Evolutionary conservation across 2,888 invertebrate genomes (phyloP).

Genomic region (Ommatoiulus sabulosus): DNA sequence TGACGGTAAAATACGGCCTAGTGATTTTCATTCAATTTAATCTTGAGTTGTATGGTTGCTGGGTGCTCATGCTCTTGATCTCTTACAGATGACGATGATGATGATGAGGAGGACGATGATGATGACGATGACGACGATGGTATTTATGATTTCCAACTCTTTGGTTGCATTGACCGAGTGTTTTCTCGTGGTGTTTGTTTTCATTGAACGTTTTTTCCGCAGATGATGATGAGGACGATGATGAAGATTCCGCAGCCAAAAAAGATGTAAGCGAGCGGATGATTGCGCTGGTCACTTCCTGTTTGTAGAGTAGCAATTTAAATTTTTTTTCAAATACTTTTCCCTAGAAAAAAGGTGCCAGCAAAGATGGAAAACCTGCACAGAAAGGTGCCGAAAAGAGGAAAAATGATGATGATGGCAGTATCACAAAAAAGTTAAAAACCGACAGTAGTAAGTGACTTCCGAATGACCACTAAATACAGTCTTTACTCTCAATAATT

Average conservation of each 20-base stretch:
- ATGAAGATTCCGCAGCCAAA: constrained; percentile 9
- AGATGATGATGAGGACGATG: constrained; percentile 57
- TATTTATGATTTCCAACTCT: neutral
- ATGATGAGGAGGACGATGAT: constrained; percentile 47
- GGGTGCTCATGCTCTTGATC: neutral
- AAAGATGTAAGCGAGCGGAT: constrained; percentile 13
- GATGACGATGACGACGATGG: constrained; percentile 50
- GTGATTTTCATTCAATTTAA: neutral
- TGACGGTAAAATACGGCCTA: constrained; percentile 47
- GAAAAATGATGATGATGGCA: constrained; percentile 51
- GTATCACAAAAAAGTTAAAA: constrained; percentile 50
- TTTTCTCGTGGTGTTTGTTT: neutral
- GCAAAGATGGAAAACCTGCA: neutral
- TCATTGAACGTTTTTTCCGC: neutral
- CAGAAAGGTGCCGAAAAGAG: constrained; percentile 47
- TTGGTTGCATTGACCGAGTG: neutral
- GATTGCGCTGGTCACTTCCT: neutral
- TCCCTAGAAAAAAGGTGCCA: neutral
- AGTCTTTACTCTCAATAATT: neutral
- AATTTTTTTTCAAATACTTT: neutral
- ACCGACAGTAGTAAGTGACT: neutral
- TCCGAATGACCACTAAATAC: neutral
- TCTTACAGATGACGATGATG: constrained; percentile 38
- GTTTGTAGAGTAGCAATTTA: neutral
- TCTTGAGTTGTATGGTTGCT: neutral